Percentiles rank a stretch among this genome's conserved stretches.
Conservation (phyloP, 53 echinoderm and acorn worm species). For the Glandiceps talaboti region DNA sequence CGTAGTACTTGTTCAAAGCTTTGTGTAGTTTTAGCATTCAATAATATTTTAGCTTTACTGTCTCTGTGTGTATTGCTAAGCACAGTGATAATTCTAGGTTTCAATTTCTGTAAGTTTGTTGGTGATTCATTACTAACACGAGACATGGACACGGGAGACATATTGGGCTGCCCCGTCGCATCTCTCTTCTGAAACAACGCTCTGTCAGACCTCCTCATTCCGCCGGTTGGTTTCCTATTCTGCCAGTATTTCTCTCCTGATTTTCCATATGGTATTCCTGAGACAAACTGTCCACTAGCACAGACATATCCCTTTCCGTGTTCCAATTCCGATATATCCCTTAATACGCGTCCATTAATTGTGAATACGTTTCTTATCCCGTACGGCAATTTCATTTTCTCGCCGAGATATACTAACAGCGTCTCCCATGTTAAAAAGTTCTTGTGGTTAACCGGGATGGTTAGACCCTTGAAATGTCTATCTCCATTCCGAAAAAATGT, state of each 20-base stretch:
- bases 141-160: not conserved
- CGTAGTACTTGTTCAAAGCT: constrained; percentile 68
- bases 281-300: constrained; percentile 73
- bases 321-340: constrained; percentile 46
- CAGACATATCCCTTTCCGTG: constrained; percentile 95
- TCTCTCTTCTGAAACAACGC: not conserved
- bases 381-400: constrained; percentile 73
- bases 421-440: constrained; percentile 72
- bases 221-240: constrained; percentile 39
- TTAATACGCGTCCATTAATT: constrained; percentile 44
- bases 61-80: constrained; percentile 81
- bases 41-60: constrained; percentile 67
- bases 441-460: constrained; percentile 61
- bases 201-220: constrained; percentile 8
- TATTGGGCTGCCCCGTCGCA: not conserved
- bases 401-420: constrained; percentile 55
- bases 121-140: not conserved
- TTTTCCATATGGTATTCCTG: constrained; percentile 58
- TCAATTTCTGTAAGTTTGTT: not conserved
- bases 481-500: constrained; percentile 97
- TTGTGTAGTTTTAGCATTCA: constrained; percentile 87
- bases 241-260: constrained; percentile 44
- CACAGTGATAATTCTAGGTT: constrained; percentile 54
- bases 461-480: constrained; percentile 78
- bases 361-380: constrained; percentile 74